Percentiles rank a stretch among this genome's conserved stretches.
phyloP scores from a whole-genome alignment of 2,888 invertebrate genomes.

The Drosophila kambysellisi region DNA sequence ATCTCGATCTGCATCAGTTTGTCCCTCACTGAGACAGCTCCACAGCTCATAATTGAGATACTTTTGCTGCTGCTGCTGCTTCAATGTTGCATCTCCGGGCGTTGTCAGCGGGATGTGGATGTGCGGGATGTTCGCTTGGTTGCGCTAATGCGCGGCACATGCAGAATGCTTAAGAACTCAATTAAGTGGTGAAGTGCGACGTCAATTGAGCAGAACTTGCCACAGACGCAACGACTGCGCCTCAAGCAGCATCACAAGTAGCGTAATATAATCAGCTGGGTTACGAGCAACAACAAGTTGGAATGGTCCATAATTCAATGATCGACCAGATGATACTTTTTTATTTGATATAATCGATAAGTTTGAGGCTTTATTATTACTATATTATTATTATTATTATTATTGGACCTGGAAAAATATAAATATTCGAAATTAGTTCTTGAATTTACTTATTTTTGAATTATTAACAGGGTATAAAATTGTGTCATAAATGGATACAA shows the following conservation, averaged over 20 bases:
- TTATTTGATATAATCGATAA: neutral
- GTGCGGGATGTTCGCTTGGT: conserved; percentile 50
- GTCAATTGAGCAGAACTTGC: conserved; percentile 37
- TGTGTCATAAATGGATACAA: neutral
- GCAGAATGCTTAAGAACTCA: conserved; percentile 66
- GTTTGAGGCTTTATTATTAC: neutral
- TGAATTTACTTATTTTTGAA: neutral
- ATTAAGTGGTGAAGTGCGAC: conserved; percentile 60
- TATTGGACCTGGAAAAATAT: no score
- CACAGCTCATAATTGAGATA: conserved; percentile 54
- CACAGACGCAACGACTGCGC: conserved; percentile 3
- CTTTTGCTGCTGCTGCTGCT: conserved; percentile 30
- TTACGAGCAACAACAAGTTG: conserved; percentile 6
- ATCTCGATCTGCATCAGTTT: conserved; percentile 18
- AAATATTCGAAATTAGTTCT: neutral
- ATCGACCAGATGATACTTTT: neutral
- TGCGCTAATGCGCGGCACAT: conserved; percentile 56
- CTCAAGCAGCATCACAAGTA: conserved; percentile 8
- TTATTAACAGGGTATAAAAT: neutral
- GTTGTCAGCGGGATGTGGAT: conserved; percentile 35
- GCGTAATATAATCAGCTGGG: conserved; percentile 45
- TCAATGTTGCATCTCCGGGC: neutral
- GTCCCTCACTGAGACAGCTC: conserved; percentile 18
- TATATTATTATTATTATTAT: no score
- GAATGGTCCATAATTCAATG: neutral